Evolutionary conservation across 2,888 invertebrate species (phyloP), one percentile per base, ranked within the genome.

Genomic region (Melieria omissa): DNA sequence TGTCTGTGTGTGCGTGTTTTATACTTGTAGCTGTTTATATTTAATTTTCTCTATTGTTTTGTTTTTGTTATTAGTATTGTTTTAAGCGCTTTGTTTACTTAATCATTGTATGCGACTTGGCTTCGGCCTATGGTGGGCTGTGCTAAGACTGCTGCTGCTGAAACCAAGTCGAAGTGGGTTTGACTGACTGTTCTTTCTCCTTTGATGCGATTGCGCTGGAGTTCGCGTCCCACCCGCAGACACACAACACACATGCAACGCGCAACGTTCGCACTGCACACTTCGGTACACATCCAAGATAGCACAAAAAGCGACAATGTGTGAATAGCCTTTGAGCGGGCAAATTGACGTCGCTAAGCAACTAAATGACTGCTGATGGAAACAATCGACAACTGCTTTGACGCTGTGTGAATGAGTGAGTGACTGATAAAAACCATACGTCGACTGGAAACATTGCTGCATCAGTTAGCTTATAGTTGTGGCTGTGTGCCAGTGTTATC

Each of bases 31-130:
- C 29, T 29, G 29, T 29, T 29, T 29, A 29, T 29, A 29, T 52
- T 12, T 52, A 52, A n/a, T 61, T 14, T 7, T 61, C 57, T 72
- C 70, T 78, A 72, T 74, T 71, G 73, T 73, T 71, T 73, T 58
- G 52, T 68, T 68, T 68, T 52, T 55, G 61, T 9, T 61, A 3
- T 29, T 29, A 29, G 29, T 29, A 29, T 29, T 29, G 29, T 29
- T 29, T 29, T 29, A 29, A 29, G 47, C 68, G 65, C 73, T 77
- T 78, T 81, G 75, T 81, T 80, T 80, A 81, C 78, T 73, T 74
- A 73, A 76, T 74, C 71, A 74, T 65, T 75, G 78, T 74, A 75
- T 77, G 49, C 75, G 67, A 70, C 61, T 49, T 3, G 9, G 49
- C 49, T 49, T 12, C 14, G n/a, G 52, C 52, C 52, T 8, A 5